Base-by-base conservation (phyloP, 2,113 vertebrate genomes). In the Columba janthina region DNA sequence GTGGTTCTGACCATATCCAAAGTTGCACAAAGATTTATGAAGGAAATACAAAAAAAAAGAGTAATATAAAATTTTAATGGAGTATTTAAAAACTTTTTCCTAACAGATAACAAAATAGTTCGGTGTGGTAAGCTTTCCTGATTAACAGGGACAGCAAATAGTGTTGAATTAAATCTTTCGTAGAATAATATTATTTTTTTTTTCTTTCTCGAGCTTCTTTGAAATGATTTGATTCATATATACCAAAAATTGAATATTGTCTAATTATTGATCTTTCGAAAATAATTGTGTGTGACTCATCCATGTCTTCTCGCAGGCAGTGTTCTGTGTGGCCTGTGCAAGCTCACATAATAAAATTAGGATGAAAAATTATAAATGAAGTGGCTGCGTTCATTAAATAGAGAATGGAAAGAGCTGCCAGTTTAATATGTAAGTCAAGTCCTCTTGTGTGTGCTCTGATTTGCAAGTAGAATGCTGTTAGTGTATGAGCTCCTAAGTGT, bases 381-480 rank as follows among this genome's bases (percentile, higher is more conserved):
- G 14, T 19, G 89, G 21, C 34, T 88, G 11, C 5, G 46, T 88
- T 95, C 42, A 78, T 89, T 86, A 86, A 67, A 78, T 24, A 84
- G 67, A 12, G 70, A 85, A 91, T 38, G 56, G 80, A 94, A 93
- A 85, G 85, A 58, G 71, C 38, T 95, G 75, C 46, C 75, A 94
- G 26, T 29, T 71, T 83, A 56, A 90, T 66, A 51, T 25, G 29
- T 48, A 94, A 95, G 66, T 61, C n/a, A 88, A 87, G n/a, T 86
- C 32, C 38, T 85, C 21, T 46, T 74, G 51, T 48, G 15, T 87
- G 46, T 77, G 40, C 14, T 79, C 40, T 16, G 26, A 83, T 70
- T 90, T 91, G 25, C 34, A 88, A 77, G 42, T 46, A 93, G 85
- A 89, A 76, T 74, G 46, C 28, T 94, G 14, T 58, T 80, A 88